phyloP scores from a whole-genome alignment of 2,797 vertebrate species.

The Enteromius unitaeniatus region DNA sequence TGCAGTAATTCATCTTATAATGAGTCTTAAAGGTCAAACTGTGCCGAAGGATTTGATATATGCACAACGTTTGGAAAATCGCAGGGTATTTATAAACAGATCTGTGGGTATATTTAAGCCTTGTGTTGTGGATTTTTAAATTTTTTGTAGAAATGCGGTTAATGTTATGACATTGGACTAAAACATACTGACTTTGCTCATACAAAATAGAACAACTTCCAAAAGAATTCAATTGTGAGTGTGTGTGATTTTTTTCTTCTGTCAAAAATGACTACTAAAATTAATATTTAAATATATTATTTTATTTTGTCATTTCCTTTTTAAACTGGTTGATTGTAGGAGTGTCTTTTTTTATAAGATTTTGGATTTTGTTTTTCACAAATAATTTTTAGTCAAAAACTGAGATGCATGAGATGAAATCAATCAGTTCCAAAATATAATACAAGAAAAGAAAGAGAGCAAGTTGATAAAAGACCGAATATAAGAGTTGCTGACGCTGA shows the following conservation, averaged over 20 bases:
- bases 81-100: not conserved
- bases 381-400: not conserved
- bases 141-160: not conserved
- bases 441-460: not conserved
- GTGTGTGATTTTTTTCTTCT: too few relatives aligned
- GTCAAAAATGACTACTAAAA: not conserved
- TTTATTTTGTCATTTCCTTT: not conserved
- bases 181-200: not conserved
- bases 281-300: too few relatives aligned
- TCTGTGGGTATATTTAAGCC: not conserved
- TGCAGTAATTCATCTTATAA: not conserved
- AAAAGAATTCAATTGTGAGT: too few relatives aligned
- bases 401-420: not conserved
- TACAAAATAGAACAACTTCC: too few relatives aligned
- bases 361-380: not conserved
- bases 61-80: not conserved
- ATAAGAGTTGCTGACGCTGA: too few relatives aligned
- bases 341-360: too few relatives aligned
- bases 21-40: not conserved
- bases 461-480: not conserved
- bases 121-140: not conserved
- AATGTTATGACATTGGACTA: not conserved
- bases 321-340: not conserved
- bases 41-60: not conserved
- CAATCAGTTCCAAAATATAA: not conserved